Percentiles rank a stretch among this genome's conserved stretches.
Evolutionary conservation across 2,113 vertebrate species (phyloP).

Genomic region (Saguinus midas): DNA sequence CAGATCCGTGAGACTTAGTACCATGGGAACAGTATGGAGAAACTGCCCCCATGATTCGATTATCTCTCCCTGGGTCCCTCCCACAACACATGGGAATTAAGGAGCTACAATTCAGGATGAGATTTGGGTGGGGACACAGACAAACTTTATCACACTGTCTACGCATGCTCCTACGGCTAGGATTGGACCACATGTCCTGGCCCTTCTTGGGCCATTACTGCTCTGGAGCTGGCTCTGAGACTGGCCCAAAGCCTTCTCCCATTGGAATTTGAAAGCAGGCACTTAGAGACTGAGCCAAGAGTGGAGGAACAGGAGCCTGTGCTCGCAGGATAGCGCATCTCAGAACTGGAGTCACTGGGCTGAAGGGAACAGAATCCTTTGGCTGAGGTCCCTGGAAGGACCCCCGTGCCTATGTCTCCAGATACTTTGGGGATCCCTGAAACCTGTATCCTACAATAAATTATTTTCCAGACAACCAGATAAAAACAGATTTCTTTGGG

Average conservation of each 20-base stretch:
- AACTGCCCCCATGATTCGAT: too few relatives aligned
- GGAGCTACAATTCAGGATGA: too few relatives aligned
- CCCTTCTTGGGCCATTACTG: neutral
- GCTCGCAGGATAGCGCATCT: accelerated
- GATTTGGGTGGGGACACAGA: too few relatives aligned
- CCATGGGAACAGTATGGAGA: too few relatives aligned
- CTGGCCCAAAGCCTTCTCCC: neutral
- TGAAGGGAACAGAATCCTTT: neutral
- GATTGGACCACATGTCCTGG: too few relatives aligned
- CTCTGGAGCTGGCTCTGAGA: neutral
- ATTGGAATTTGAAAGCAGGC: neutral
- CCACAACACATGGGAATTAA: too few relatives aligned
- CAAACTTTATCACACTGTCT: accelerated
- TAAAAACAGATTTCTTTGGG: neutral
- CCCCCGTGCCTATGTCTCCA: neutral
- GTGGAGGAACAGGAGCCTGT: accelerated
- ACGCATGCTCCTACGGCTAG: neutral
- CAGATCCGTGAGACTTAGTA: too few relatives aligned
- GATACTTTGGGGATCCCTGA: neutral
- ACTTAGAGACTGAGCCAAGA: neutral
- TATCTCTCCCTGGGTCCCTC: too few relatives aligned
- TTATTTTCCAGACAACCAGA: neutral
- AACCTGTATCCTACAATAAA: neutral
- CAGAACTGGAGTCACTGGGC: accelerated
- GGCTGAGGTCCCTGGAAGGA: neutral